Evolutionary conservation across 2,797 vertebrate genomes (phyloP).

Genomic region (Rhinoraja longicauda): DNA sequence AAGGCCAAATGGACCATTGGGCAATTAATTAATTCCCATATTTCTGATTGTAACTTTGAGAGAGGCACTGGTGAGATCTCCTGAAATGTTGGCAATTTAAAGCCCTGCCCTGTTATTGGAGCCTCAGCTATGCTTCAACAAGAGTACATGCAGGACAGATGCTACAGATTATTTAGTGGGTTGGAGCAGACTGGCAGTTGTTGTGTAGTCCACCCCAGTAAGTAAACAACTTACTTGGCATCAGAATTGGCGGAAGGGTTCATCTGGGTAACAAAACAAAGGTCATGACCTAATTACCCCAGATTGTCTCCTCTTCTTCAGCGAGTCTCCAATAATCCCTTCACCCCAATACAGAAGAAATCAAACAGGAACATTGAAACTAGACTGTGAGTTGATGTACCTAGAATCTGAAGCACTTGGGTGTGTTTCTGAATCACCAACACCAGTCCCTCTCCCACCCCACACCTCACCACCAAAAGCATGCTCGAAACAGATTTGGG

Average conservation of each 20-base stretch:
- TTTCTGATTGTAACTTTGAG: neutral
- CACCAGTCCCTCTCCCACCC: neutral
- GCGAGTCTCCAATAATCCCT: neutral
- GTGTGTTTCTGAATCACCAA: neutral
- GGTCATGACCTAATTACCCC: neutral
- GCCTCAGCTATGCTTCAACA: neutral
- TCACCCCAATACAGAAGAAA: neutral
- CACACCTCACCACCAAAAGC: neutral
- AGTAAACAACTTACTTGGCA: neutral
- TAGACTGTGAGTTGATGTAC: neutral
- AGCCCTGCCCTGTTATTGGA: neutral
- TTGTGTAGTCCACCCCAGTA: neutral
- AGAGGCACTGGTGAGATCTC: neutral
- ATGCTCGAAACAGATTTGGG: neutral
- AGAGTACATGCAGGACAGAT: neutral
- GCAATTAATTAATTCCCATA: neutral
- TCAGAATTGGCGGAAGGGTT: neutral
- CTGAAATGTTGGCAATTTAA: neutral
- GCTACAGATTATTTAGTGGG: neutral
- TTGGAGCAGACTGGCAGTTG: neutral
- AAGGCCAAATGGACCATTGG: too few species aligned
- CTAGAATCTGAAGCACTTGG: neutral
- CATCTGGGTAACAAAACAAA: neutral
- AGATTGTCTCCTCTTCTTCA: neutral
- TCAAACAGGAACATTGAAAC: neutral